These are phyloP conservation scores for Dichetophora obliterata DNA, from an alignment of 2,888 invertebrate species.

Conservation along the genomic window DNA sequence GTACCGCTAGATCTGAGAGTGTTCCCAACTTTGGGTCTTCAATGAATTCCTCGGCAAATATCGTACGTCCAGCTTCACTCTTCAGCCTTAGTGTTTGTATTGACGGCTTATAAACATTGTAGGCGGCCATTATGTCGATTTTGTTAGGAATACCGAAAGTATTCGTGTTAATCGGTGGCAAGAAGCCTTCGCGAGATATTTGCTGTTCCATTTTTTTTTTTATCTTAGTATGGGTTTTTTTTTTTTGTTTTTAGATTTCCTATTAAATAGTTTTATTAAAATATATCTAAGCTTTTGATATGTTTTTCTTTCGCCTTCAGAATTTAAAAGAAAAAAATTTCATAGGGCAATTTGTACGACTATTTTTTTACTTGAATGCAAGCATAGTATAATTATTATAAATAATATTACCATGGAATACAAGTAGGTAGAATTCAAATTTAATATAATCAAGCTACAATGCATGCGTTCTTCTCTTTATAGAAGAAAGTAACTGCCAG, in stretches of 20 bases:
- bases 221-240: conserved; percentile 17
- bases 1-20: conserved; percentile 56
- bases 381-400: too few species aligned
- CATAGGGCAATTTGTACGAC: too few species aligned
- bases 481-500: too few species aligned
- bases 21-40: conserved; percentile 53
- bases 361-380: too few species aligned
- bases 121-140: conserved; percentile 47
- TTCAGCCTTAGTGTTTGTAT: conserved; percentile 44
- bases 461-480: too few species aligned
- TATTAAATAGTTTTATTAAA: neutral
- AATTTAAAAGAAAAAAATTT: neutral
- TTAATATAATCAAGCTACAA: too few species aligned
- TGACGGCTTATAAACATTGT: conserved; percentile 56
- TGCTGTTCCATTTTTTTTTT: conserved; percentile 50
- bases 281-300: neutral
- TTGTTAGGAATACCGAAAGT: conserved; percentile 58
- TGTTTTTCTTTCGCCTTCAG: neutral
- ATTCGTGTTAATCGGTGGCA: conserved; percentile 50
- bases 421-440: too few species aligned
- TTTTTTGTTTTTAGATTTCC: neutral
- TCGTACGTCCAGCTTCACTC: conserved; percentile 55
- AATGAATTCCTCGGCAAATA: conserved; percentile 58
- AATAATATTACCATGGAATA: too few species aligned
- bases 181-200: neutral